Percentiles rank a stretch among this genome's conserved stretches.
These are phyloP conservation scores for Carposina sasakii DNA, from an alignment of 1,140 invertebrate genomes.

Conservation along the genomic window DNA sequence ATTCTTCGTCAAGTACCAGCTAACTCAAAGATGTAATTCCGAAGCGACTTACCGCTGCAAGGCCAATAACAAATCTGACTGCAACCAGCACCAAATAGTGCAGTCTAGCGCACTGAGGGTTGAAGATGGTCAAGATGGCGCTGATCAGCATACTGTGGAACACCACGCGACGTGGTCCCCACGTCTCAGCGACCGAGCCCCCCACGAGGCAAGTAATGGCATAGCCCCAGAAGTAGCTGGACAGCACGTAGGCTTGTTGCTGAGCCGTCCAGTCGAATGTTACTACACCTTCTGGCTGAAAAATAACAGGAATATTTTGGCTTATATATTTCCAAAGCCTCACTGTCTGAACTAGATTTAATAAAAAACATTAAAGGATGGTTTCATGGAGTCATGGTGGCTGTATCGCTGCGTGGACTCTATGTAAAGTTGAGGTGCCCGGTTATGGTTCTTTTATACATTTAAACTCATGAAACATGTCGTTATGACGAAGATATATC, in stretches of 20 bases:
- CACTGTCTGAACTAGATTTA: no score
- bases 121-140: conserved; percentile 80
- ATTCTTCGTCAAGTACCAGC: no score
- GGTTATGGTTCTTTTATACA: no score
- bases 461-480: no score
- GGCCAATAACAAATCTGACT: conserved; percentile 78
- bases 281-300: conserved; percentile 53
- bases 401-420: no score
- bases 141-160: conserved; percentile 77
- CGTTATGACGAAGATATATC: no score
- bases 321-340: no score
- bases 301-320: no score
- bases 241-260: conserved; percentile 56
- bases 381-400: no score
- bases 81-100: conserved; percentile 76
- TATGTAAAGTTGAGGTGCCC: no score
- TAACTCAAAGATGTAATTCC: no score
- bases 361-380: no score
- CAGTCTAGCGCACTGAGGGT: conserved; percentile 75
- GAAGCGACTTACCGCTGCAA: conserved; percentile 75
- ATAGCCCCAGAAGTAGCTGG: conserved; percentile 67
- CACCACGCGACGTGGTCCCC: conserved; percentile 82
- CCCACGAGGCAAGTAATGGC: conserved; percentile 75
- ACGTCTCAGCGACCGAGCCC: conserved; percentile 82
- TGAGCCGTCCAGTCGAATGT: conserved; percentile 54